Evolutionary conservation across 1,140 invertebrate species (phyloP).

Genomic region (Cyclina sinensis): DNA sequence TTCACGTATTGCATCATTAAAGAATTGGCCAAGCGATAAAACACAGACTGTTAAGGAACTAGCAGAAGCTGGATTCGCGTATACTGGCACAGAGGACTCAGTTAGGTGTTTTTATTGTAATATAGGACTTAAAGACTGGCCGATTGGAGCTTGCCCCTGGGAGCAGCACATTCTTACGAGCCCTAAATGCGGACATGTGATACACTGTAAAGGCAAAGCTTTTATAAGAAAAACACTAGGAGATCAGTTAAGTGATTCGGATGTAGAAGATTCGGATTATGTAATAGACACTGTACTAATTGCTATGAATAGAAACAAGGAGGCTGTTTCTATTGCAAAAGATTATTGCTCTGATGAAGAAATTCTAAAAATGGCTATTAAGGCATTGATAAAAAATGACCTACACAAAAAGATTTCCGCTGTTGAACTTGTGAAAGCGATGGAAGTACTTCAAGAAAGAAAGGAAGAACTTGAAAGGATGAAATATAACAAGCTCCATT

Average conservation of each 20-base stretch:
- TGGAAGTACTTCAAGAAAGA: not conserved
- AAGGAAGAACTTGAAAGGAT: not conserved
- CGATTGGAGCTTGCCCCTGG: slow-evolving; percentile 5
- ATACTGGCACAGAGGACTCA: slow-evolving; percentile 40
- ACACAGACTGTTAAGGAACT: not conserved
- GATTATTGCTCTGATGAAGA: slow-evolving; percentile 2
- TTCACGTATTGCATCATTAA: not conserved
- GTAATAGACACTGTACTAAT: not conserved
- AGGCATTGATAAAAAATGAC: not conserved
- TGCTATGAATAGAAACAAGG: not conserved
- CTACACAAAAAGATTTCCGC: not conserved
- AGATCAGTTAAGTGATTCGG: not conserved
- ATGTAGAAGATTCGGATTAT: not conserved
- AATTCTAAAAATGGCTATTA: not conserved
- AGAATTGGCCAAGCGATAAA: not conserved
- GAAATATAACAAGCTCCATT: not conserved
- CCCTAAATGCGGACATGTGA: not conserved
- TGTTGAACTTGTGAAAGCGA: slow-evolving; percentile 7
- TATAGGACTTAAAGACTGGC: slow-evolving; percentile 6
- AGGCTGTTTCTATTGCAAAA: not conserved
- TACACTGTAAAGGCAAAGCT: not conserved
- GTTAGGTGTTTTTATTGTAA: not conserved
- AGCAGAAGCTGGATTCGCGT: slow-evolving; percentile 75
- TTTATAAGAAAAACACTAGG: not conserved
- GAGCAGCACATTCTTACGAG: slow-evolving; percentile 10